Conservation (phyloP, 1,140 invertebrate species). For the Aporrectodea caliginosa region DNA sequence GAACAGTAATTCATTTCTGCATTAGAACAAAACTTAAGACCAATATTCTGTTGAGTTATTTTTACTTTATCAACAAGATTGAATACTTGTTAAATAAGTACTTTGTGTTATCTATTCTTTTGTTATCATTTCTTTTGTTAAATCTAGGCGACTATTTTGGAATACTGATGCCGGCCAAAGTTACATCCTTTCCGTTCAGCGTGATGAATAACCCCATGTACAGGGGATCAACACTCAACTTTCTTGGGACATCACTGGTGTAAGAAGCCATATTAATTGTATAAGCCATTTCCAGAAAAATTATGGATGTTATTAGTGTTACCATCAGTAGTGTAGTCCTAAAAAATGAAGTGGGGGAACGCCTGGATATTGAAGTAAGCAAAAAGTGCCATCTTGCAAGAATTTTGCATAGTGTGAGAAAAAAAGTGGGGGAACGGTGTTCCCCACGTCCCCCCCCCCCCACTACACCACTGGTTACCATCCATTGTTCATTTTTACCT, state of each 20-base stretch:
- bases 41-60: too few species aligned
- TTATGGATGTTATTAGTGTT: not conserved
- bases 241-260: slow-evolving; percentile 35
- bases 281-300: too few species aligned
- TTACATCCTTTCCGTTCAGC: slow-evolving; percentile 44
- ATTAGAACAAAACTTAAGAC: too few species aligned
- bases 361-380: not conserved
- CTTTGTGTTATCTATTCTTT: not conserved
- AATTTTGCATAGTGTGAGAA: not conserved
- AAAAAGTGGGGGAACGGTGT: not conserved
- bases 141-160: slow-evolving; percentile 49
- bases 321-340: not conserved
- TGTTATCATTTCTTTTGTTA: slow-evolving; percentile 12
- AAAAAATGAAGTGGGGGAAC: not conserved
- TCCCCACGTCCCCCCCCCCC: too few species aligned
- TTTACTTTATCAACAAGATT: too few species aligned
- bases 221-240: slow-evolving; percentile 37
- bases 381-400: not conserved
- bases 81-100: too few species aligned
- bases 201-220: slow-evolving; percentile 46
- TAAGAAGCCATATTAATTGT: too few species aligned
- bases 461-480: too few species aligned
- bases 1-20: too few species aligned
- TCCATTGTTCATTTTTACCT: too few species aligned
- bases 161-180: slow-evolving; percentile 40